Percentiles rank a stretch among this genome's conserved stretches.
These are phyloP conservation scores for Trichacis sp. DNA, from an alignment of 2,888 invertebrate genomes.

Conservation along the genomic window DNA sequence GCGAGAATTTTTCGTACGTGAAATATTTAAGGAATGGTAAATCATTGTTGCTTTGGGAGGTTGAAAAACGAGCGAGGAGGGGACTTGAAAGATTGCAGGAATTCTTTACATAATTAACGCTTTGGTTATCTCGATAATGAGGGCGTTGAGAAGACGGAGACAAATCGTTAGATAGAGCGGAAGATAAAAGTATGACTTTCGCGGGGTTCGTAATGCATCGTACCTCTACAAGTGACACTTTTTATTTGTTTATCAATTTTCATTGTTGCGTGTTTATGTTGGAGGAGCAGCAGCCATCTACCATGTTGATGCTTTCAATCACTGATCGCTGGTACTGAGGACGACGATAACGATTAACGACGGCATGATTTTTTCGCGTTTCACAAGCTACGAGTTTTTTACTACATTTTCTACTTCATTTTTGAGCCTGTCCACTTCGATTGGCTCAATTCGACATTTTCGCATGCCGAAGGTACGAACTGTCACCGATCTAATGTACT, in stretches of 20 bases:
- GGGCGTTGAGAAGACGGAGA: neutral
- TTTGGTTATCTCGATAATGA: neutral
- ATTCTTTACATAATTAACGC: neutral
- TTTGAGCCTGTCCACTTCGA: neutral
- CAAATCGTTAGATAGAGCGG: neutral
- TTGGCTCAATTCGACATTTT: neutral
- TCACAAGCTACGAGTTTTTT: neutral
- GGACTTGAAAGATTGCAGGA: neutral
- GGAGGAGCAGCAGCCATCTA: conserved; percentile 45
- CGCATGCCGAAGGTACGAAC: neutral
- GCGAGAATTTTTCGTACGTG: too few species aligned
- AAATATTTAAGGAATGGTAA: too few species aligned
- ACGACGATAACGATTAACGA: neutral
- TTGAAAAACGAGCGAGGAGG: neutral
- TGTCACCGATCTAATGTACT: neutral
- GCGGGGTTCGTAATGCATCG: neutral
- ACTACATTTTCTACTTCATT: neutral
- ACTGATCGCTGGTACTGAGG: neutral
- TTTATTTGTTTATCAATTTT: conserved; percentile 20
- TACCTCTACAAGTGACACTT: conserved; percentile 10
- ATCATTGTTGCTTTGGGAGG: neutral
- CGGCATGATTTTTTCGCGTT: neutral
- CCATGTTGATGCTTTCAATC: conserved; percentile 42
- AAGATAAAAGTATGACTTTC: too few species aligned
- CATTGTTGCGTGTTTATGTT: conserved; percentile 36